Percentiles rank a stretch among this genome's conserved stretches.
Conservation (phyloP, 2,113 vertebrate species). For the Probosciger aterrimus region DNA sequence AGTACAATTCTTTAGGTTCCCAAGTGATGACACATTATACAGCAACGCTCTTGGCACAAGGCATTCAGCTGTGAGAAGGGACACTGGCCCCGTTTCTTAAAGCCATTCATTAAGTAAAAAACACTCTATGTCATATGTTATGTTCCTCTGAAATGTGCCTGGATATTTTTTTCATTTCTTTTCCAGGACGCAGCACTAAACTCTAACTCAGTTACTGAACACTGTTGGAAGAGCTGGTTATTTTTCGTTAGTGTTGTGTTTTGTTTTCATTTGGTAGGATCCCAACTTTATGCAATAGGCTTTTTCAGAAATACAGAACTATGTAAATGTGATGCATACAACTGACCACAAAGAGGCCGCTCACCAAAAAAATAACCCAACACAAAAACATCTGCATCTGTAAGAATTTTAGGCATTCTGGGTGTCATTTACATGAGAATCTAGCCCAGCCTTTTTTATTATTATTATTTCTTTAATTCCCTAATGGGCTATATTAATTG, state of each 20-base stretch:
- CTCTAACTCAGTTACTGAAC: slow-evolving; percentile 19
- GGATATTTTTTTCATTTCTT: neutral
- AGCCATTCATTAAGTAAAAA: slow-evolving; percentile 65
- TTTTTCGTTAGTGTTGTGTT: neutral
- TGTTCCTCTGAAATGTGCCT: slow-evolving; percentile 42
- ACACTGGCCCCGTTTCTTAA: slow-evolving; percentile 47
- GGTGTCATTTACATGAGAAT: neutral
- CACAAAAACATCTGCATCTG: neutral
- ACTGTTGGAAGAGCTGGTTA: neutral
- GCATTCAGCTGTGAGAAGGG: slow-evolving; percentile 3
- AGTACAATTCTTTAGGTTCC: slow-evolving; percentile 70
- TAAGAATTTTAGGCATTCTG: neutral
- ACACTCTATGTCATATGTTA: slow-evolving; percentile 26
- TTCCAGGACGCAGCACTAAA: neutral
- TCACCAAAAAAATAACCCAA: neutral
- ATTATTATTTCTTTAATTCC: neutral
- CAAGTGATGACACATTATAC: slow-evolving; percentile 63
- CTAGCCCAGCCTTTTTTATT: neutral
- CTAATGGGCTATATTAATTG: slow-evolving; percentile 3
- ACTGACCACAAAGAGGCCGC: neutral
- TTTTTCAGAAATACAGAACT: slow-evolving; percentile 27
- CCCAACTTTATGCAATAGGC: neutral
- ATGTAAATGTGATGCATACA: slow-evolving; percentile 10
- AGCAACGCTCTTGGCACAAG: slow-evolving; percentile 52
- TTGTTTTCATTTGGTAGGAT: slow-evolving; percentile 34